A percentile compares a stretch with the other conserved stretches of the same genome.
These are phyloP conservation scores for Pheosia tremula DNA, from an alignment of 2,888 invertebrate genomes.

Conservation along the genomic window DNA sequence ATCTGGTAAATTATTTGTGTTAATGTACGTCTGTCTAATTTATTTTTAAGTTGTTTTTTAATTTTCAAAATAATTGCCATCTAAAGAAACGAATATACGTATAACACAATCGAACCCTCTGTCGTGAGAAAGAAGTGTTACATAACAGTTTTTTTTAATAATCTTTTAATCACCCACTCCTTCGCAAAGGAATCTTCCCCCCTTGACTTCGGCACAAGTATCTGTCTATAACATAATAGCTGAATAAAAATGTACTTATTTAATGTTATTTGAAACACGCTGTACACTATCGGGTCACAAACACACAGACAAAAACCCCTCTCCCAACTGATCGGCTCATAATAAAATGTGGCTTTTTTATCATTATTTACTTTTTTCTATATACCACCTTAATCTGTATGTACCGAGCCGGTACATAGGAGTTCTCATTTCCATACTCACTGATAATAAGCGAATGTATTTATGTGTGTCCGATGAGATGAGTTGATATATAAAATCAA, in stretches of 20 bases:
- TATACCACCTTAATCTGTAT: slow-evolving; percentile 65
- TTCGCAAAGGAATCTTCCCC: too few species aligned
- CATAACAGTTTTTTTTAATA: too few species aligned
- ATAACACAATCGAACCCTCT: too few species aligned
- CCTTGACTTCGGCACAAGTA: too few species aligned
- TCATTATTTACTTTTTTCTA: slow-evolving; percentile 84
- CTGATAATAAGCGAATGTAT: slow-evolving; percentile 32
- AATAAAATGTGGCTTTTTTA: slow-evolving; percentile 84
- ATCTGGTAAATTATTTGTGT: neutral
- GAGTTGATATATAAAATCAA: slow-evolving; percentile 25
- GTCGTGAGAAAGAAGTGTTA: too few species aligned
- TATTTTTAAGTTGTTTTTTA: too few species aligned
- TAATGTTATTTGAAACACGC: slow-evolving; percentile 42
- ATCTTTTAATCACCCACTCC: too few species aligned
- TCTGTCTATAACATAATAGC: too few species aligned
- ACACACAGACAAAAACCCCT: slow-evolving; percentile 64
- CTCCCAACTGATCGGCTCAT: slow-evolving; percentile 76
- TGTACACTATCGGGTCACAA: slow-evolving; percentile 52
- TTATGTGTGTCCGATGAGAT: slow-evolving; percentile 41
- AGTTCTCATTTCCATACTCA: slow-evolving; percentile 20
- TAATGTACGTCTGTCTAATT: neutral
- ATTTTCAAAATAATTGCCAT: too few species aligned
- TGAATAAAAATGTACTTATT: neutral
- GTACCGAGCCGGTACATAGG: slow-evolving; percentile 42
- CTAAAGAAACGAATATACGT: too few species aligned